These are phyloP conservation scores for Phrixothrix hirtus DNA, from an alignment of 2,888 invertebrate genomes.

Conservation along the genomic window DNA sequence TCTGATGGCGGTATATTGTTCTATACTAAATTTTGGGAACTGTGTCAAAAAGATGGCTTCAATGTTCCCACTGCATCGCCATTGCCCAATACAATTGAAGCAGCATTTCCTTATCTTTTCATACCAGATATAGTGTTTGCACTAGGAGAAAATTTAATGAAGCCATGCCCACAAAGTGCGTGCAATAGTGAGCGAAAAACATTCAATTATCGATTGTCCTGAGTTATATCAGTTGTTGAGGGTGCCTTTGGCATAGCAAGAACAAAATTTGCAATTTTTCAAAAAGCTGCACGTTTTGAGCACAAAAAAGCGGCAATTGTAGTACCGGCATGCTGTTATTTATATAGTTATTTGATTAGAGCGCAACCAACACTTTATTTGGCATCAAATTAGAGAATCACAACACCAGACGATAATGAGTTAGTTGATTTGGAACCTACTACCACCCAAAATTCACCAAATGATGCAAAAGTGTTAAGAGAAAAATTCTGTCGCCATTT, in stretches of 20 bases:
- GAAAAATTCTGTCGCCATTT: conserved; percentile 4
- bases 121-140: not conserved
- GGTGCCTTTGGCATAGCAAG: too few relatives aligned
- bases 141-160: too few relatives aligned
- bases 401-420: conserved; percentile 1
- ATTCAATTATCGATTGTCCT: too few relatives aligned
- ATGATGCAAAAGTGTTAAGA: not conserved
- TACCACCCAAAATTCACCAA: conserved; percentile 1
- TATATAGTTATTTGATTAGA: too few relatives aligned
- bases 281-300: not conserved
- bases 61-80: not conserved
- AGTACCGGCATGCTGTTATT: too few relatives aligned
- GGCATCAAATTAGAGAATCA: conserved; percentile 1
- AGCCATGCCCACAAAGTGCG: too few relatives aligned
- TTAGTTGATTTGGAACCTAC: not conserved
- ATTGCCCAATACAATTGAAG: not conserved
- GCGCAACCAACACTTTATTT: too few relatives aligned
- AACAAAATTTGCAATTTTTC: not conserved
- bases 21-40: conserved; percentile 23
- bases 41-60: not conserved
- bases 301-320: not conserved
- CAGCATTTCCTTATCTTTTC: not conserved
- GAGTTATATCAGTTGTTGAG: too few relatives aligned
- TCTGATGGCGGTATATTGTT: conserved; percentile 30
- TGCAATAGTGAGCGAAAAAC: too few relatives aligned